Evolutionary conservation across 2,888 invertebrate genomes (phyloP).

Genomic region (Spatulosminthurus flaviceps): DNA sequence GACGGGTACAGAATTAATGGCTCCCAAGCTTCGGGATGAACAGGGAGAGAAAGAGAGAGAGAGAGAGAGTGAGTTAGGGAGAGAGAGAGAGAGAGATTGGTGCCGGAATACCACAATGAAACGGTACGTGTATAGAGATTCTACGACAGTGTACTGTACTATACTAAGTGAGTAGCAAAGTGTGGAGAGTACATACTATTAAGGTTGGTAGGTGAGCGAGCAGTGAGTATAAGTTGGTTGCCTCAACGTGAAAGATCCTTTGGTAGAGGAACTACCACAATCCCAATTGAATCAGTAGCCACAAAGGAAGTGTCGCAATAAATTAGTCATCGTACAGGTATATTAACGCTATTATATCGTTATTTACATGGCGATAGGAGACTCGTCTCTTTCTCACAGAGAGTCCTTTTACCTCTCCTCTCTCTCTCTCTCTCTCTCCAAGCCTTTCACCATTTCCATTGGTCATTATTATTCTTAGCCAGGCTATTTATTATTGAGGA

Average conservation of each 20-base stretch:
- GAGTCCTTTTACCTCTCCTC: too few species aligned
- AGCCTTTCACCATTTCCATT: conserved; percentile 28
- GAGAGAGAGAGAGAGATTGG: not conserved
- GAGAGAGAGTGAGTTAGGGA: not conserved
- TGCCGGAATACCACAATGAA: conserved; percentile 7
- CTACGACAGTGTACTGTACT: conserved; percentile 8
- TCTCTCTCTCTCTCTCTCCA: not conserved
- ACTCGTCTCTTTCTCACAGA: conserved; percentile 25
- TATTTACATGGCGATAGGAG: conserved; percentile 34
- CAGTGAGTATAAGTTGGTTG: too few species aligned
- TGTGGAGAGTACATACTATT: not conserved
- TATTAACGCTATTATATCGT: conserved; percentile 44
- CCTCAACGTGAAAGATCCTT: conserved; percentile 16
- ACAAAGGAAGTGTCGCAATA: conserved; percentile 48
- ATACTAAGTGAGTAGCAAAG: not conserved
- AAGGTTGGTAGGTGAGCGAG: too few species aligned
- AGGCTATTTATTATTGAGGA: conserved; percentile 36
- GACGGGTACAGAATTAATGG: conserved; percentile 46
- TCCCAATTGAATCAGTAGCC: conserved; percentile 47
- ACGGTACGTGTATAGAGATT: not conserved
- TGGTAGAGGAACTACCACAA: conserved; percentile 13
- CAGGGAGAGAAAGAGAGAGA: not conserved
- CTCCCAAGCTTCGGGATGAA: conserved; percentile 31
- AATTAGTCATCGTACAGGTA: conserved; percentile 50
- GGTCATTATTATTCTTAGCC: conserved; percentile 30